Conservation (phyloP, 1,140 invertebrate genomes). For the Rhopalosiphum maidis region DNA sequence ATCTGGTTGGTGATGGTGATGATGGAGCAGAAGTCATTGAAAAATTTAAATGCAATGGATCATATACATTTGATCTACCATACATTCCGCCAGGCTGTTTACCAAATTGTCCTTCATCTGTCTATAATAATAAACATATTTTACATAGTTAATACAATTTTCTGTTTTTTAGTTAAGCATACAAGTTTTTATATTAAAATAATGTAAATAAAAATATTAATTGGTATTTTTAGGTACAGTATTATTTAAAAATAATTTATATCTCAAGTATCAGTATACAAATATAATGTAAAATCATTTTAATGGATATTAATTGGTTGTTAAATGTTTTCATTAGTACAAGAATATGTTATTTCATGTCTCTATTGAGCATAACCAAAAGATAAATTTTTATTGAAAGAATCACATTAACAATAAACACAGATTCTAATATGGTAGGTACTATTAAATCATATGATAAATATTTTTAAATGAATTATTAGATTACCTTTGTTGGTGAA, state of each 20-base stretch:
- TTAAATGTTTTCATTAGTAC: background rate
- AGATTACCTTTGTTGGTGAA: conserved; percentile 61
- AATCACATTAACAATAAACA: background rate
- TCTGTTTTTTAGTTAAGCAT: background rate
- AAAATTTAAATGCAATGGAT: conserved; percentile 64
- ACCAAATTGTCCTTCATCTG: conserved; percentile 25
- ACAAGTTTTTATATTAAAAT: background rate
- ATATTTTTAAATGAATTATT: background rate
- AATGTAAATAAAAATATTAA: too few relatives aligned
- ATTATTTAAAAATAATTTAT: too few relatives aligned
- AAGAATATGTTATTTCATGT: background rate
- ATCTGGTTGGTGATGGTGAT: conserved; percentile 73
- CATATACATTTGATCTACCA: conserved; percentile 60
- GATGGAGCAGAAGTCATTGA: conserved; percentile 63
- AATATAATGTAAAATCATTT: background rate
- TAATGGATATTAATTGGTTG: background rate
- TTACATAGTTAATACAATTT: background rate
- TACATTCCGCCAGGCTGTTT: background rate
- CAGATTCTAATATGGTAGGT: background rate
- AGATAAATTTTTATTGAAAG: background rate
- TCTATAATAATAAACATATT: background rate
- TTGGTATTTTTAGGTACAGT: too few relatives aligned
- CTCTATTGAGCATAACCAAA: background rate
- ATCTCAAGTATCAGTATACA: background rate
- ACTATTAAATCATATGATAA: background rate